phyloP scores from a whole-genome alignment of 2,888 invertebrate genomes.

The Lasioglossum calceatum region DNA sequence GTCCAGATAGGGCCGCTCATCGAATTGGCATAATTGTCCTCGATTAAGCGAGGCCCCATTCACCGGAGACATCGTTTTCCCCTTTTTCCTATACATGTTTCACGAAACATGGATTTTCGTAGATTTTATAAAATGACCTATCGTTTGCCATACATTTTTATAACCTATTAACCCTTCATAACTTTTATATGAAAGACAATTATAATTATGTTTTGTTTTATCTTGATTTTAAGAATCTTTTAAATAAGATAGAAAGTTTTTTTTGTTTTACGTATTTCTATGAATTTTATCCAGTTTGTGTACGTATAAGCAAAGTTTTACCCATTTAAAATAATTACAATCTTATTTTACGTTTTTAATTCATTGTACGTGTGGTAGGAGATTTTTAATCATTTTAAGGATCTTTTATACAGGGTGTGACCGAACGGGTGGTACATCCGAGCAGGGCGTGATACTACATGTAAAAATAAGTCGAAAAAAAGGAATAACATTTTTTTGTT shows the following conservation, averaged over 20 bases:
- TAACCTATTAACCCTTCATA: neutral
- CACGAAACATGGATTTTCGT: neutral
- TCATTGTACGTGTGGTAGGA: neutral
- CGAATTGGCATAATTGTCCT: constrained; percentile 8
- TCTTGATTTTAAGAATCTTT: neutral
- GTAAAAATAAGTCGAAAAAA: too few species aligned
- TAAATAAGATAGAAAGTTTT: neutral
- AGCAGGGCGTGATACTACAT: too few species aligned
- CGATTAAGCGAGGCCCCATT: constrained; percentile 12
- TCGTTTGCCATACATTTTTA: constrained; percentile 5
- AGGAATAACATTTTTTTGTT: too few species aligned
- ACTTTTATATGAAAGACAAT: constrained; percentile 1
- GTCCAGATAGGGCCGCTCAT: constrained; percentile 13
- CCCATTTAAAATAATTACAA: neutral
- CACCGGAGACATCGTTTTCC: neutral
- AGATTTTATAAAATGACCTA: neutral
- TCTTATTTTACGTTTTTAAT: neutral
- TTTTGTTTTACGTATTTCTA: neutral
- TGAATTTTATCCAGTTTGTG: neutral
- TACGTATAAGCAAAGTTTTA: neutral
- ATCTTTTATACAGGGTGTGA: neutral
- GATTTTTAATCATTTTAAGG: neutral
- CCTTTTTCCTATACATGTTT: neutral
- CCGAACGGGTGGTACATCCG: too few species aligned
- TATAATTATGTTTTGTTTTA: neutral